Evolutionary conservation across 2,113 vertebrate genomes (phyloP).

Genomic region (Mustelus asterias): DNA sequence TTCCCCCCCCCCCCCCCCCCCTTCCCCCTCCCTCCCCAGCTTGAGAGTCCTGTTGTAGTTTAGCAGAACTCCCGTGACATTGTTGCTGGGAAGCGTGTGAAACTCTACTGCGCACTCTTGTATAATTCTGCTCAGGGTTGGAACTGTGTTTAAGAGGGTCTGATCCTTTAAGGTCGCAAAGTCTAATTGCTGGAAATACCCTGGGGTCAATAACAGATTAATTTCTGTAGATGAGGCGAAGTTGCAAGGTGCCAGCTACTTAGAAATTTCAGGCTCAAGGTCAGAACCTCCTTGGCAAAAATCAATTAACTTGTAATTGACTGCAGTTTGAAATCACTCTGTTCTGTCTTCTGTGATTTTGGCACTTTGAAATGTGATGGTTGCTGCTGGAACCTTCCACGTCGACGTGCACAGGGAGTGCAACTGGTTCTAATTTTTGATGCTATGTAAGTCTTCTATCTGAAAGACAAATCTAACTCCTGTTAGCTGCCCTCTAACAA

Average conservation of each 20-base stretch:
- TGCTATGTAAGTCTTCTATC: not conserved
- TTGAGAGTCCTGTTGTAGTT: not conserved
- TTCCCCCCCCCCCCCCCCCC: no score
- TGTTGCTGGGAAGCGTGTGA: not conserved
- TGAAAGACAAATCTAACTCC: not conserved
- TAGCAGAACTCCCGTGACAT: not conserved
- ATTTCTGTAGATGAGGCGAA: not conserved
- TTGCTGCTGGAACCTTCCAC: not conserved
- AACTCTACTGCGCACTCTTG: not conserved
- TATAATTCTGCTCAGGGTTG: not conserved
- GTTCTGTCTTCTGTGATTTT: not conserved
- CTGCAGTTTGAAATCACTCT: not conserved
- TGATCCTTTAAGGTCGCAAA: not conserved
- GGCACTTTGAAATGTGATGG: not conserved
- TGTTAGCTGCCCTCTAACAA: not conserved
- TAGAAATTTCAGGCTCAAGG: not conserved
- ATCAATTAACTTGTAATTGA: conserved; percentile 9
- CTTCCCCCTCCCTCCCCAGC: not conserved
- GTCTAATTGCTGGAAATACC: not conserved
- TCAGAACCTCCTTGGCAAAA: not conserved
- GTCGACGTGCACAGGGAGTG: not conserved
- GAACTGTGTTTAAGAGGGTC: not conserved
- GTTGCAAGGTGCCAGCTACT: not conserved
- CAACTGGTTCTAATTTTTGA: not conserved
- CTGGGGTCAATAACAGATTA: not conserved